Evolutionary conservation across 2,888 invertebrate species (phyloP), one percentile per base, ranked within the genome.

Genomic region (Eupithecia subumbrata): DNA sequence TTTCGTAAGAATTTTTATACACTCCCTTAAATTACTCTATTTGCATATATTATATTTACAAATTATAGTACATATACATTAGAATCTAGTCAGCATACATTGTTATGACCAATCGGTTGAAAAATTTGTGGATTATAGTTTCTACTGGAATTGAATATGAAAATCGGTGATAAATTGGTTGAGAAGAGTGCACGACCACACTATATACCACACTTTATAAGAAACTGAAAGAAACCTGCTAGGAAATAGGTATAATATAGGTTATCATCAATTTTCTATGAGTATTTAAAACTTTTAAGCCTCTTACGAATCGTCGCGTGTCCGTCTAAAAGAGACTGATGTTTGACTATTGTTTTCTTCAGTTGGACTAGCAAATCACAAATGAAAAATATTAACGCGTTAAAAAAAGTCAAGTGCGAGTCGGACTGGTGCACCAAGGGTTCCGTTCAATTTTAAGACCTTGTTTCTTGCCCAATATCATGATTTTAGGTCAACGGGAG

Each of bases 291-390:
- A 48, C 7, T 63, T 18, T 34, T 1, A 11, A 56, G 11, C 0
- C 14, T 25, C 60, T 40, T n/a, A 12, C 66, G 18, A 40, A 67
- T 67, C 40, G 11, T 67, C 81, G 83, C 81, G 84, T 84, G 84
- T 84, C 83, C 82, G 79, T 86, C 82, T 81, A 76, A 68, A 83
- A 84, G 82, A 89, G 89, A 89, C 89, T 89, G 89, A 89, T 83
- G 84, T 86, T 86, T 16, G 64, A 64, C 5, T 16, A 64, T 7
- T 76, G 76, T 83, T 87, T 83, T 66, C 12, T 63, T 45, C 16
- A 16, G 45, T 45, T 45, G 40, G 40, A 3, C 40, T 16, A 45
- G 16, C 45, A 45, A n/a, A n/a, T n/a, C 45, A 45, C 45, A 16
- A 45, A 48, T 48, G 3, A 48, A 48, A n/a, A 56, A 22, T 2